Evolutionary conservation across 2,888 invertebrate genomes (phyloP), one percentile per base, ranked within the genome.

Genomic region (Stenotaenia linearis): DNA sequence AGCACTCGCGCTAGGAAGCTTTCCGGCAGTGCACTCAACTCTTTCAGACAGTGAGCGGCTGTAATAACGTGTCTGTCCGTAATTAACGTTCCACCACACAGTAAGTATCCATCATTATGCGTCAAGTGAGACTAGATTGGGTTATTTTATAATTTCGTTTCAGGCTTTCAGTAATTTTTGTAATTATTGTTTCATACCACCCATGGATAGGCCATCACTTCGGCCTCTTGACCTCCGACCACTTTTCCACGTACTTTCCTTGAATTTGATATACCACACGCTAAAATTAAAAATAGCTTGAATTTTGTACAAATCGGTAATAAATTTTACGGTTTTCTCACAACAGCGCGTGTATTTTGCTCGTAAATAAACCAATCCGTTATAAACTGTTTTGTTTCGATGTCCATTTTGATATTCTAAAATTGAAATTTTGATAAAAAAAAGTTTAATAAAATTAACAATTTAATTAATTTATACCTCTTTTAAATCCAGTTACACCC

Each of bases 31-130:
- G n/a, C n/a, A 5, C 50, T 50, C 28, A 56, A 78, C 78, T 37
- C 61, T 30, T 32, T 28, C 21, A 78, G n/a, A 30, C 78, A 78
- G 30, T 78, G 78, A 1, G 78, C 78, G 5, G 78, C 78, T 18
- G 78, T 78, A 3, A 78, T 21, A 30, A 78, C 78, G 30, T 78
- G 78, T 35, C 61, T 28, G 23, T 78, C 78, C 9, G 78, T 78
- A 9, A 78, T 61, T 9, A 78, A 23, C n/a, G 78, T 61, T 4
- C 78, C 78, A 10, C 78, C 78, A 61, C 78, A 78, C 12, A 78
- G 0, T 12, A 78, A 45, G 15, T 21, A 45, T 1, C 77, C 77
- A 35, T 77, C 50, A 10, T 45, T 40, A n/a, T 75, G 75, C 12
- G 77, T 77, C 12, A 77, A 25, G 23, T 77, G 50, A 21, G 77